These are phyloP conservation scores for Atta colombica DNA, from an alignment of 1,140 invertebrate genomes.

Conservation along the genomic window DNA sequence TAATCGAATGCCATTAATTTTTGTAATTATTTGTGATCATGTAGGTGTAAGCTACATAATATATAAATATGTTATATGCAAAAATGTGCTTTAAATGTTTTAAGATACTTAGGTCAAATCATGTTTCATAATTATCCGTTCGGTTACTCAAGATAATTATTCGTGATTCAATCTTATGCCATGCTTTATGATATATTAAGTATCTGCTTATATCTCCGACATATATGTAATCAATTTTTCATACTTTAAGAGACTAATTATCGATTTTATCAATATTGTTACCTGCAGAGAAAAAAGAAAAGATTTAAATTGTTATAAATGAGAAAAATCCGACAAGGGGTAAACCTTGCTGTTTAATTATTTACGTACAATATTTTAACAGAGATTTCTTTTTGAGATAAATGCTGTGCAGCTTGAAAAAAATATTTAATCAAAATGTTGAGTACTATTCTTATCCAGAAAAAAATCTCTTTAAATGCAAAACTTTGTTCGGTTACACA, in stretches of 20 bases:
- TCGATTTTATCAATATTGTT: not conserved
- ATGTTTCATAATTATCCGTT: constrained; percentile 1
- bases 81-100: not conserved
- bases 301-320: constrained; percentile 9
- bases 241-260: not conserved
- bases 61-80: not conserved
- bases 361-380: not conserved
- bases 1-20: not conserved
- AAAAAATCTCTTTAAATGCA: not conserved
- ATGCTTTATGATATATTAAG: not conserved
- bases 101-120: not conserved
- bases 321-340: constrained; percentile 19
- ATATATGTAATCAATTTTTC: not conserved
- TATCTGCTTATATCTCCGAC: not conserved
- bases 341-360: not conserved
- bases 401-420: not conserved
- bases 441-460: not conserved
- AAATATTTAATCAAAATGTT: not conserved
- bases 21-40: constrained; percentile 14
- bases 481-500: not conserved
- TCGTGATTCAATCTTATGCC: not conserved
- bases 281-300: not conserved
- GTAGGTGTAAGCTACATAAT: not conserved
- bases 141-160: constrained; percentile 9
- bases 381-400: not conserved